Base-by-base conservation (phyloP, 2,797 vertebrate genomes). In the Myotis daubentonii region DNA sequence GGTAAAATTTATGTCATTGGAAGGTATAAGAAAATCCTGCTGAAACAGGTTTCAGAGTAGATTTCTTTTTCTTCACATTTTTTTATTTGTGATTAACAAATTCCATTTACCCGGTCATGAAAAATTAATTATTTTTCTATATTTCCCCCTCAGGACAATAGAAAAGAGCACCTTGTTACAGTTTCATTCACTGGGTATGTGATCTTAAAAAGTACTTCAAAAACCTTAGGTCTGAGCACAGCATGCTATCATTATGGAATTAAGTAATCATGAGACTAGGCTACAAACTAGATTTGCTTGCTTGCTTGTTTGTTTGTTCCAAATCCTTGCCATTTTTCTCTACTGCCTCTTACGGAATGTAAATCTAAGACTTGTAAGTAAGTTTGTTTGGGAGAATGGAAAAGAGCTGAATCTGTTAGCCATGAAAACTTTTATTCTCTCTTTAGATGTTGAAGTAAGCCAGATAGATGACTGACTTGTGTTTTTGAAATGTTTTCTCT, bases 401-500 rank as follows among this genome's bases (percentile, higher is more conserved):
- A 92, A 89, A 91, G 70, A 70, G 13, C 62, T 76, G 15, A 83
- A 62, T 91, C 38, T 62, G 44, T 36, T 65, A 84, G 66, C n/a
- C 30, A 38, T 75, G 49, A 66, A 89, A 84, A 75, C 36, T 38
- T 81, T 74, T 78, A 5, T 87, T 72, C n/a, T 78, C 16, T 87
- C 3, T 84, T 62, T 28, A 87, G 70, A 76, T 75, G 82, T 30
- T 88, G n/a, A 81, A 88, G 62, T 91, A 86, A 81, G 78, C 66
- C 91, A 96, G 74, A 65, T 49, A 83, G 49, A 51, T 91, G 74
- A 93, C 81, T 91, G 84, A 60, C 41, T 91, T 72, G 38, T 66
- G 41, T 79, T 89, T 95, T 95, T 91, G 72, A 83, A 94, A 68
- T 86, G 38, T 66, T 66, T 83, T 93, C 84, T 96, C 44, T 95